These are phyloP conservation scores for Meiosimyza platycephala DNA, from an alignment of 2,888 invertebrate genomes.

Conservation along the genomic window DNA sequence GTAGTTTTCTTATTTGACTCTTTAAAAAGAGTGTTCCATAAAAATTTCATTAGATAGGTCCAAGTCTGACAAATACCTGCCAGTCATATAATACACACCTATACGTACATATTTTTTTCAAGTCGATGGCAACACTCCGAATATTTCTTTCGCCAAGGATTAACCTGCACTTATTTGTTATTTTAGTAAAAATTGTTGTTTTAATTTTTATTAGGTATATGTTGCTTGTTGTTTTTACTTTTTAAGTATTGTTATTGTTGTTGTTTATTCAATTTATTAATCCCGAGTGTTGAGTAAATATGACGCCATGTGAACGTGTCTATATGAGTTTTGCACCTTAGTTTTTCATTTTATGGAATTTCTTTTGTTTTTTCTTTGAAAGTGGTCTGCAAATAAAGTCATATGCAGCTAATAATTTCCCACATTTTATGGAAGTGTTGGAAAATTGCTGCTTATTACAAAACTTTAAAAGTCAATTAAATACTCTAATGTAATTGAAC, in stretches of 20 bases:
- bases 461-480: conserved; percentile 10
- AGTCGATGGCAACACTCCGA: too few relatives aligned
- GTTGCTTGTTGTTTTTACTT: conserved; percentile 31
- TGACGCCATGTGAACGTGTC: conserved; percentile 40
- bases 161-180: conserved; percentile 15
- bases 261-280: conserved; percentile 49
- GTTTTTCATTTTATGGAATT: not conserved
- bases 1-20: too few relatives aligned
- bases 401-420: conserved; percentile 51
- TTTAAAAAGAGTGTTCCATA: too few relatives aligned
- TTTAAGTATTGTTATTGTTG: conserved; percentile 37
- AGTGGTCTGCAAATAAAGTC: conserved; percentile 22
- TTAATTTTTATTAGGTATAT: conserved; percentile 1
- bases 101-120: too few relatives aligned
- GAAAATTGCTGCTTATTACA: conserved; percentile 41
- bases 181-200: not conserved
- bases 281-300: conserved; percentile 51
- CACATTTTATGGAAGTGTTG: conserved; percentile 60
- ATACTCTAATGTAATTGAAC: not conserved
- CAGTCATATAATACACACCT: too few relatives aligned
- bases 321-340: not conserved
- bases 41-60: too few relatives aligned
- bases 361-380: conserved; percentile 22
- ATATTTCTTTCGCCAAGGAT: conserved; percentile 10
- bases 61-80: too few relatives aligned